Evolutionary conservation across 2,888 invertebrate species (phyloP).

Genomic region (Aporophyla nigra): DNA sequence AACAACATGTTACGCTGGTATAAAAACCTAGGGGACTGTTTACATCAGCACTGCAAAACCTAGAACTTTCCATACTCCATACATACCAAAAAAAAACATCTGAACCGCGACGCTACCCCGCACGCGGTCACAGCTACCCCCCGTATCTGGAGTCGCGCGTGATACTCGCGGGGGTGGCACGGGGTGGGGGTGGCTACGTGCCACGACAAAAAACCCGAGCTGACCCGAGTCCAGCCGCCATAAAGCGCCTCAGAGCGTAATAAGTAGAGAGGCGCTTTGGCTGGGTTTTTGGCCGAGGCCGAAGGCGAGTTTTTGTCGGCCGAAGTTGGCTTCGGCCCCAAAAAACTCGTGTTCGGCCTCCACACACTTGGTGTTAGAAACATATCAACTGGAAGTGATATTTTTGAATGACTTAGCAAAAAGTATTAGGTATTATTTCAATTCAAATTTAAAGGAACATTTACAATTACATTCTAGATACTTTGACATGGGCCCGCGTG

Average conservation of each 20-base stretch:
- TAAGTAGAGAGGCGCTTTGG: constrained; percentile 70
- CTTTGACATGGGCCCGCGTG: too few relatives aligned
- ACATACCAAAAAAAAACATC: constrained; percentile 14
- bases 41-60: neutral
- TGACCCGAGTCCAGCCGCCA: constrained; percentile 85
- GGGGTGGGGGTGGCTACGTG: constrained; percentile 78
- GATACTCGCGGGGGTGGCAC: constrained; percentile 77
- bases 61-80: constrained; percentile 26
- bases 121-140: constrained; percentile 72
- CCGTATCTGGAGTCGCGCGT: constrained; percentile 80
- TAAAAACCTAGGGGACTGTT: neutral
- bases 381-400: neutral
- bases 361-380: neutral
- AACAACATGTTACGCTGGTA: neutral
- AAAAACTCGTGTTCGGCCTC: too few relatives aligned
- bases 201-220: constrained; percentile 86
- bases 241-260: constrained; percentile 85
- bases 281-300: constrained; percentile 39
- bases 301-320: constrained; percentile 41
- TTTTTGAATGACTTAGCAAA: neutral
- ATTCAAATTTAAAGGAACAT: too few relatives aligned
- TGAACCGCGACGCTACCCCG: constrained; percentile 57
- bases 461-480: too few relatives aligned
- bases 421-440: too few relatives aligned
- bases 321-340: neutral